Base-by-base conservation (phyloP, 1,140 invertebrate species). In the Spodoptera litura region DNA sequence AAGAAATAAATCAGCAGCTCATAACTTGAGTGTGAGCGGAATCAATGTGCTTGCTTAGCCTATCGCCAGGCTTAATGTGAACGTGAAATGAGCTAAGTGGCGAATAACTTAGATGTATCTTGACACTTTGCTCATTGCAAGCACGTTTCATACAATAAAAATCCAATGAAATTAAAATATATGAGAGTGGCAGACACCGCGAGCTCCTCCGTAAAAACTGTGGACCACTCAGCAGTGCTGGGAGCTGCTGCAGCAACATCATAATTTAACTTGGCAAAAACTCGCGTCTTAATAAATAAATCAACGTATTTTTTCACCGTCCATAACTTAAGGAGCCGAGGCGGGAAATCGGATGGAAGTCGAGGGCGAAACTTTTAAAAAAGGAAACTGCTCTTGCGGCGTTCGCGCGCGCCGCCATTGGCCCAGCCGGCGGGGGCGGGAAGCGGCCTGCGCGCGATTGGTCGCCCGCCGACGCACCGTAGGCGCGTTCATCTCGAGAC, bases 291-390 rank as follows among this genome's bases (percentile, higher is more conserved):
- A 89, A 91, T 91, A 92, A 91, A 92, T 91, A 92, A 91, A 91
- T 91, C 88, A 89, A 84, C 79, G 84, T 81, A 88, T 91, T 94
- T 93, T 92, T 93, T 91, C 89, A 88, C 79, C 90, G 86, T 88
- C 91, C 90, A 92, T 93, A 89, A 90, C 83, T 91, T 89, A 91
- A 91, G 85, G 84, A 91, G 88, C 80, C 84, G 83, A 92, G 87
- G 92, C 92, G 92, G 91, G 91, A 94, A 92, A 94, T 93, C 92
- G 88, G 90, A 92, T 92, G 91, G 90, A 92, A 92, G 89, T 90
- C 80, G 88, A 91, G 83, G 91, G 87, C 87, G 91, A 88, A 93
- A 90, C 89, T 93, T 94, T 93, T 93, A 94, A 94, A 94, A 94
- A 94, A 94, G 90, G 91, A 93, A 94, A 90, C 88, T 92, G 92